Base-by-base conservation (phyloP, 2,888 invertebrate genomes). In the Noctua fimbriata region DNA sequence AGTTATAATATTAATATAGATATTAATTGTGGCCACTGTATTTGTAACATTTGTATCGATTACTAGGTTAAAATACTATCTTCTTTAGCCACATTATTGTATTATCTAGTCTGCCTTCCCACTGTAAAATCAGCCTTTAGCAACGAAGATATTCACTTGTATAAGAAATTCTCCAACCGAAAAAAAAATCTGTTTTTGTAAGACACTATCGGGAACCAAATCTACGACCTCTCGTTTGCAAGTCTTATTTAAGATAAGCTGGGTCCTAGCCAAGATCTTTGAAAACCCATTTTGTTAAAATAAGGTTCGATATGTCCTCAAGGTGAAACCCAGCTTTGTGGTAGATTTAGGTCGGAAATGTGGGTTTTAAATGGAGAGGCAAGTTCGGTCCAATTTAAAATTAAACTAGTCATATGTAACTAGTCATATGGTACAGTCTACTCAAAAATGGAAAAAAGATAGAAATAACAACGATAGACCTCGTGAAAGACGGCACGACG, bases 241-340 rank as follows among this genome's bases (percentile, higher is more conserved):
- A 82, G 69, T 84, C 63, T 73, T 77, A 76, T 82, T 73, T 70
- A 55, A 60, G 82, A 73, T 86, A 82, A 84, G 78, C 83, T 84
- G 86, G 74, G 72, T 73, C 67, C 52, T 28, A 67, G 86, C 75
- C 78, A 76, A 82, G 41, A 74, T 75, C 24, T 63, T 82, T 28
- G 65, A 24, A 73, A 75, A 44, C 44, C 65, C 58, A 60, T 66
- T 76, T 69, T 41, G 65, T 66, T 41, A 52, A 47, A 49, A 67
- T 55, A 79, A 72, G 18, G 60, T 63, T 72, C 36, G 60, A 41
- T 21, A n/a, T 21, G 47, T 32, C 24, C 28, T 72, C 79, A 79
- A 81, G 60, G 52, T 67, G 36, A 47, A 71, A 63, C 14, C 52
- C 6, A 16, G 32, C 21, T 71, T 47, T 79, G 79, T 28, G 41